These are phyloP conservation scores for Sapajus apella DNA, from an alignment of 2,113 vertebrate genomes.

Conservation along the genomic window DNA sequence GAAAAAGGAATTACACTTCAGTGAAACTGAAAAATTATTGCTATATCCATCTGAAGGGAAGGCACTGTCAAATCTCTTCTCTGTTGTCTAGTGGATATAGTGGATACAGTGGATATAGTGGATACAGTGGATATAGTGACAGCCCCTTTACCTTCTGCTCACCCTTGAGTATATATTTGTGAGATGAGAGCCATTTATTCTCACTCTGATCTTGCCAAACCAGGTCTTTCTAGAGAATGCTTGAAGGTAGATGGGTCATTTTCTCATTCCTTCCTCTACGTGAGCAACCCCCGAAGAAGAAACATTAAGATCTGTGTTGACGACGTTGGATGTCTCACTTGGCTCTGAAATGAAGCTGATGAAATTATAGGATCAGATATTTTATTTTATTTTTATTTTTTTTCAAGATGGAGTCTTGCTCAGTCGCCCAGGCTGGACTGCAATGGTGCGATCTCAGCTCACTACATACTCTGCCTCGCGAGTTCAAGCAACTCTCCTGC, in stretches of 20 bases:
- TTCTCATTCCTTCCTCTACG: neutral
- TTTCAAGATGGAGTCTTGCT: too few species aligned
- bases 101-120: too few species aligned
- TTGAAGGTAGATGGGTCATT: neutral
- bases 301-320: neutral
- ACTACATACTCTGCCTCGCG: too few species aligned
- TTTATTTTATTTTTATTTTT: neutral
- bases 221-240: neutral
- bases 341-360: neutral
- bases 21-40: neutral
- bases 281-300: neutral
- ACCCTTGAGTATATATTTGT: fast-evolving
- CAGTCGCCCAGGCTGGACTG: too few species aligned
- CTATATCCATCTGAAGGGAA: neutral
- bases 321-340: neutral
- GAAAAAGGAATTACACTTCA: neutral
- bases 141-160: neutral
- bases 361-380: conserved; percentile 41
- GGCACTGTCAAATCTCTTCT: neutral
- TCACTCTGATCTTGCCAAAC: neutral
- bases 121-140: too few species aligned
- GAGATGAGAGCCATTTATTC: neutral
- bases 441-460: too few species aligned
- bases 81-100: neutral
- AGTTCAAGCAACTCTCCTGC: too few species aligned